Conservation (phyloP, 2,113 vertebrate species). For the Spilogale gracilis region DNA sequence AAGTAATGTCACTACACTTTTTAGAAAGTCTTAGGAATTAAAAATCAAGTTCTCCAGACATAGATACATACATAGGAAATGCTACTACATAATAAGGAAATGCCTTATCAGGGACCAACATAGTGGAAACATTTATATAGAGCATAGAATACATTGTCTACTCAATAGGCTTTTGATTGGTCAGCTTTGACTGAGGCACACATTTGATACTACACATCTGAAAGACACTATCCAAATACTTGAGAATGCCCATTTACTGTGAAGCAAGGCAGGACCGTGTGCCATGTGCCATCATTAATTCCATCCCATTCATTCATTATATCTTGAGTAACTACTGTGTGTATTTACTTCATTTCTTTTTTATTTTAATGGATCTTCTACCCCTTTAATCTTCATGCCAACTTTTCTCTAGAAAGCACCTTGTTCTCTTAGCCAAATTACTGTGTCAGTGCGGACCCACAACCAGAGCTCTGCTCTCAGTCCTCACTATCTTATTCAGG, state of each 20-base stretch:
- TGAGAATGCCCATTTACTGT: not conserved
- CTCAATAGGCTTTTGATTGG: not conserved
- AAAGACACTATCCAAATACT: not conserved
- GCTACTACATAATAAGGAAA: not conserved
- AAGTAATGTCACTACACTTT: not conserved
- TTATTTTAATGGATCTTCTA: not conserved
- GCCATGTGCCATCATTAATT: not conserved
- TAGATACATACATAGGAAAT: not conserved
- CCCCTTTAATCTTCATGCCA: not conserved
- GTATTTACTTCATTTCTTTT: not conserved
- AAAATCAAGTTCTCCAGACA: not conserved
- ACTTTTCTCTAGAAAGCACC: not conserved
- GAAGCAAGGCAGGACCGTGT: not conserved
- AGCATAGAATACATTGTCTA: not conserved
- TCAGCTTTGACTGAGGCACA: not conserved
- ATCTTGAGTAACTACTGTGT: not conserved
- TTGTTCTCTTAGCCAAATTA: not conserved
- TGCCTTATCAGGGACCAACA: not conserved
- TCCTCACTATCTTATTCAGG: not conserved
- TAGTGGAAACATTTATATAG: not conserved
- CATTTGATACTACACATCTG: not conserved
- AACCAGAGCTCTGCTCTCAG: not conserved
- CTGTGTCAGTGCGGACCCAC: not conserved
- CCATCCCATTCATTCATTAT: not conserved
- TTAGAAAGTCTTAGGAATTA: not conserved